Base-by-base conservation (phyloP, 64 coral and sea anemone species). In the Astreopora myriophthalma region DNA sequence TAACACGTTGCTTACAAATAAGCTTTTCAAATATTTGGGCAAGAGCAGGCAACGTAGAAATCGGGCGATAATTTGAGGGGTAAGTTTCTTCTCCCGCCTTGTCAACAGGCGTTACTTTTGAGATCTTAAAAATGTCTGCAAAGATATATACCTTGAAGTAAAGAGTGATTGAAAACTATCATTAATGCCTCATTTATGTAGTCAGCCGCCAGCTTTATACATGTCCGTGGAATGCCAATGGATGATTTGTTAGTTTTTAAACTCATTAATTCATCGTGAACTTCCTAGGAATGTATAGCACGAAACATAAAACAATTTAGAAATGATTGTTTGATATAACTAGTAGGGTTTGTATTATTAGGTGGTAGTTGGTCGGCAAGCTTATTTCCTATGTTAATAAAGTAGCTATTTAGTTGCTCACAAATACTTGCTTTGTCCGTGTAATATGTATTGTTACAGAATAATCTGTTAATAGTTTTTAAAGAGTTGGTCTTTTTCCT, bases 271-370 rank as follows among this genome's bases (percentile, higher is more conserved):
- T 71, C 19, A 34, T 81, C 89, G 8, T 20, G 5, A 9, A 89
- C 87, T 89, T 89, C 87, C 14, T 67, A 5, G 0, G n/a, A 3
- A 51, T 0, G 25, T n/a, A 82, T 91, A n/a, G n/a, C 80, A 17
- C 90, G 79, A 85, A 85, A 85, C 90, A 85, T 92, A 31, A 92
- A 92, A 31, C 90, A 65, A 58, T 74, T 72, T 7, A 48, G n/a
- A 1, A 57, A 85, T 22, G 5, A 69, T 8, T 75, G 84, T 46
- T 46, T 46, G 9, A 93, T 88, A 35, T 64, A 88, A 0, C 34
- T 74, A 19, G 20, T 11, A 65, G 92, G 73, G 37, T 87, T 74
- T 48, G 48, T 49, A 5, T 86, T 29, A 14, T 44, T 92, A 6
- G 10, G 49, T 29, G 90, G 79, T 7, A 92, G 27, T n/a, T 85